Conservation (phyloP, 2,888 invertebrate species). For the Tethea ocularis region DNA sequence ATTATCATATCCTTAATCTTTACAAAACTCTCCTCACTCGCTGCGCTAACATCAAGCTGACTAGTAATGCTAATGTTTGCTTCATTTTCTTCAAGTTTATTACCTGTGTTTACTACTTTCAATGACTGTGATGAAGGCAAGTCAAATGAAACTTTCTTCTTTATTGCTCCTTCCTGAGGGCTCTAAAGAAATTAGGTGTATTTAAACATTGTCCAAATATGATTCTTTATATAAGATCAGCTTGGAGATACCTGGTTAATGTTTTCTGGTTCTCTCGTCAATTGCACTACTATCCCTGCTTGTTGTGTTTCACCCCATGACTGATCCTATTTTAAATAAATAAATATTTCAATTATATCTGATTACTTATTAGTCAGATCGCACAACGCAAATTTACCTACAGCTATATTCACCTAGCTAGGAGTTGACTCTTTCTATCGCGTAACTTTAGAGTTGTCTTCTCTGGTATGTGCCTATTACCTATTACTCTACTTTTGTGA, state of each 20-base stretch:
- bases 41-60: conserved; percentile 44
- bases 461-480: too few species aligned
- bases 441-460: too few species aligned
- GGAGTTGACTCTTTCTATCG: too few species aligned
- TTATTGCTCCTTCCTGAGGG: conserved; percentile 42
- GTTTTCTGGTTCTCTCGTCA: neutral
- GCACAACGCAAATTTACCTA: too few species aligned
- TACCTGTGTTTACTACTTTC: conserved; percentile 23
- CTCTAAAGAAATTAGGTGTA: conserved; percentile 23
- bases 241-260: neutral
- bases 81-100: conserved; percentile 26
- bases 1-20: conserved; percentile 63
- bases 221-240: neutral
- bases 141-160: conserved; percentile 57
- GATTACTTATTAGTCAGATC: too few species aligned
- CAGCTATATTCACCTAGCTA: too few species aligned
- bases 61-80: conserved; percentile 43
- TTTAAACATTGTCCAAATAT: neutral
- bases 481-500: too few species aligned
- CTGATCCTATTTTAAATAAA: neutral
- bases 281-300: neutral
- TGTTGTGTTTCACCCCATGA: neutral
- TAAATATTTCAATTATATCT: neutral
- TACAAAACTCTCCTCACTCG: conserved; percentile 51
- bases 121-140: conserved; percentile 38